These are phyloP conservation scores for Sphaeramia orbicularis DNA, from an alignment of 2,797 vertebrate species.

Conservation along the genomic window DNA sequence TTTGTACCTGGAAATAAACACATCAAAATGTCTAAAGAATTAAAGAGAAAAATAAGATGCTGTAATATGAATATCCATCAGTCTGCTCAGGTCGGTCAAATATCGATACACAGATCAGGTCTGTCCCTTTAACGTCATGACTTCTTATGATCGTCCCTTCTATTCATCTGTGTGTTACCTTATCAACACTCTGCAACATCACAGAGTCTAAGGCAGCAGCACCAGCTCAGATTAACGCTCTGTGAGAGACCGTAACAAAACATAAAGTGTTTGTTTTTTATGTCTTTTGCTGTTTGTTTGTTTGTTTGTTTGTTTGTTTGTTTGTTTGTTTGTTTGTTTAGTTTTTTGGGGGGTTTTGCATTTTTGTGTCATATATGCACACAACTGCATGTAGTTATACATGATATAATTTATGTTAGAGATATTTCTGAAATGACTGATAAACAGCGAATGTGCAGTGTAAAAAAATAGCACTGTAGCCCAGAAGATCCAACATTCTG, in stretches of 20 bases:
- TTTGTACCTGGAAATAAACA: too few relatives aligned
- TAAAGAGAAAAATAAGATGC: too few relatives aligned
- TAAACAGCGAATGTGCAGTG: too few relatives aligned
- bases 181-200: slow-evolving; percentile 8
- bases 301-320: too few relatives aligned
- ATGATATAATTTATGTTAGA: too few relatives aligned
- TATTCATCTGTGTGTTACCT: slow-evolving; percentile 12
- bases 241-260: background rate
- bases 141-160: slow-evolving; percentile 3
- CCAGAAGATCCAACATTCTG: slow-evolving; percentile 51
- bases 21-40: too few relatives aligned
- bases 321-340: too few relatives aligned
- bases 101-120: slow-evolving; percentile 5
- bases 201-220: background rate
- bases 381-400: too few relatives aligned
- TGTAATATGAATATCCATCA: background rate
- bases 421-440: too few relatives aligned
- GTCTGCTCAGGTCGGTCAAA: slow-evolving; percentile 7
- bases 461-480: background rate
- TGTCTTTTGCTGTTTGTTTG: slow-evolving; percentile 7
- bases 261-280: slow-evolving; percentile 11
- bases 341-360: background rate
- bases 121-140: background rate
- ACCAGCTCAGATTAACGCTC: background rate
- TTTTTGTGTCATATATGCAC: background rate